phyloP scores from a whole-genome alignment of 2,797 vertebrate species.

The Propithecus perrieri region DNA sequence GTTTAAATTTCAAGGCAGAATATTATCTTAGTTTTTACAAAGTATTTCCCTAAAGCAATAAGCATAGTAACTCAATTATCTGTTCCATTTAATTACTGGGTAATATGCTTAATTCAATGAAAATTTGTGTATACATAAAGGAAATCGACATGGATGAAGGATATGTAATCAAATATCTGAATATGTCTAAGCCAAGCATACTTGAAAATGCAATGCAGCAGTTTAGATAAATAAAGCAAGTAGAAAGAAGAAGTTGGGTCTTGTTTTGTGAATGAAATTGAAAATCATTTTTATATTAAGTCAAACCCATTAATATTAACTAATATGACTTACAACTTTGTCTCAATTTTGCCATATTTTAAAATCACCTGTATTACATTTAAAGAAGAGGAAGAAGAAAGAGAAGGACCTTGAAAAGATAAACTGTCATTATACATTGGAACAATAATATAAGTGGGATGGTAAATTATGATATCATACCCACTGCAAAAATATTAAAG shows the following conservation, averaged over 20 bases:
- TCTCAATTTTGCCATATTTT: neutral
- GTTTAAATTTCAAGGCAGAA: neutral
- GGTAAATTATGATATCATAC: neutral
- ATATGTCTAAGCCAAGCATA: neutral
- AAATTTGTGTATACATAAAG: neutral
- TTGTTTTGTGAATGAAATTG: neutral
- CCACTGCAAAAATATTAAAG: neutral
- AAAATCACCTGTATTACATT: neutral
- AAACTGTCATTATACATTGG: neutral
- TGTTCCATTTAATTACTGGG: constrained; percentile 50
- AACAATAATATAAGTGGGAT: neutral
- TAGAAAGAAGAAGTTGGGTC: neutral
- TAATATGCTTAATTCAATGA: neutral
- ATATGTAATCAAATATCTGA: neutral
- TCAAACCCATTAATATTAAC: neutral
- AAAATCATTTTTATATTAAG: neutral
- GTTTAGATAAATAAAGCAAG: neutral
- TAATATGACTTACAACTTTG: neutral
- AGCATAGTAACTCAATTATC: constrained; percentile 60
- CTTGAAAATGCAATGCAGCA: neutral
- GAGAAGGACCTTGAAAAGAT: neutral
- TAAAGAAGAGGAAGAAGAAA: neutral
- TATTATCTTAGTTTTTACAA: constrained; percentile 20
- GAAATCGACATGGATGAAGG: neutral
- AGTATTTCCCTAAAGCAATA: constrained; percentile 48